Evolutionary conservation across 2,888 invertebrate species (phyloP), one percentile per base, ranked within the genome.

Genomic region (Oxyscelio sp.): DNA sequence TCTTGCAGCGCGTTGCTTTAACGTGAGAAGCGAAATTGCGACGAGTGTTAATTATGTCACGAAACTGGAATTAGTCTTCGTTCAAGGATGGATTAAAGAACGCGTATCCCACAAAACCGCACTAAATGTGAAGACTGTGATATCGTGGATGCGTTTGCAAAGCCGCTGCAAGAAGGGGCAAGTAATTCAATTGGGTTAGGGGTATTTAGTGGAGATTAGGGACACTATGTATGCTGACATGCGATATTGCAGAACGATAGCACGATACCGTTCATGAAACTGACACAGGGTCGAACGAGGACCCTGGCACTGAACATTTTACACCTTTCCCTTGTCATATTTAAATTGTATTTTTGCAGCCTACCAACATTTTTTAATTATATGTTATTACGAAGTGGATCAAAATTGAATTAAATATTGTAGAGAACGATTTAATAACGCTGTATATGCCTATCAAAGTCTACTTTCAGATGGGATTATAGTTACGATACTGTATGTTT

Each of bases 151-250:
- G 70, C 86, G 87, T 83, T 85, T 88, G 73, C 75, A 71, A 84
- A 66, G 81, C 77, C 71, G 83, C 22, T 87, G 70, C 75, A 68
- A 82, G 83, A 85, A 75, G 83, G 78, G 85, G 85, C 79, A 83
- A 86, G 89, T 92, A 93, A 93, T 93, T 92, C 90, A 93, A 93
- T 93, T 93, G 91, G 91, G 92, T 92, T 92, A 92, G 92, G 91
- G 92, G 90, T 92, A 91, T 90, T 93, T 92, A 91, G 88, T 86
- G 87, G 81, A 88, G 93, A 93, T 93, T 93, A 92, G 90, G 93
- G 92, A 87, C 93, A 91, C 88, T 91, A 66, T 81, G 66, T 75
- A 50, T 81, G 91, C 92, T 93, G 93, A 92, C 92, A 91, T 89
- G 86, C 89, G 87, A 85, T 87, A 75, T 88, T 87, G 85, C 87